These are phyloP conservation scores for Girardinichthys multiradiatus DNA, from an alignment of 2,113 vertebrate species.

Conservation along the genomic window DNA sequence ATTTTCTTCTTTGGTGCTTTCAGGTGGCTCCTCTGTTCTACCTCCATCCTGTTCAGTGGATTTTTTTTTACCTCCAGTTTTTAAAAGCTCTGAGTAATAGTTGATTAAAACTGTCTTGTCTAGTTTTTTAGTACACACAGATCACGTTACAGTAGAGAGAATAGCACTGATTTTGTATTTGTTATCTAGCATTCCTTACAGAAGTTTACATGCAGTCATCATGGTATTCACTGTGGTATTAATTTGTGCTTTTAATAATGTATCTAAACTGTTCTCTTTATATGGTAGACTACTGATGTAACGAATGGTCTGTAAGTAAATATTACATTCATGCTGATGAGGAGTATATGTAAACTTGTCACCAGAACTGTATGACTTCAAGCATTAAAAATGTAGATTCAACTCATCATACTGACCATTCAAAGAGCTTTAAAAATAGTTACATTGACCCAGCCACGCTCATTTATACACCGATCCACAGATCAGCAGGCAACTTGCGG, in stretches of 20 bases:
- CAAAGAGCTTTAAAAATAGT: too few relatives aligned
- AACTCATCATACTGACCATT: neutral
- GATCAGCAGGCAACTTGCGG: neutral
- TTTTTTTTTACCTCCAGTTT: slow-evolving; percentile 19
- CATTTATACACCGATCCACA: neutral
- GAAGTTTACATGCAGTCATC: too few relatives aligned
- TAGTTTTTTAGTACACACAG: neutral
- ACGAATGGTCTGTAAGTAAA: too few relatives aligned
- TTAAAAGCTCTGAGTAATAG: slow-evolving; percentile 12
- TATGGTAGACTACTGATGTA: too few relatives aligned
- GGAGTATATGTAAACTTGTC: neutral
- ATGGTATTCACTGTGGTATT: too few relatives aligned
- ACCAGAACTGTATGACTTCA: neutral
- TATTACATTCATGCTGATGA: neutral
- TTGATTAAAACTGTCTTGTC: slow-evolving; percentile 26
- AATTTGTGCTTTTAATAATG: too few relatives aligned
- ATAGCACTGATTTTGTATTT: neutral
- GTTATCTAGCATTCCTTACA: neutral
- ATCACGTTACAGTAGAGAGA: neutral
- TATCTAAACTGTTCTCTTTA: too few relatives aligned
- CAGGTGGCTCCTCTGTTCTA: slow-evolving; percentile 41
- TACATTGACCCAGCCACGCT: neutral
- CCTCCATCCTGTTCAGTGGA: slow-evolving; percentile 22
- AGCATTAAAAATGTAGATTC: neutral
- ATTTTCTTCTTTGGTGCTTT: slow-evolving; percentile 43